Evolutionary conservation across 2,888 invertebrate genomes (phyloP).

Genomic region (Selenia dentaria): DNA sequence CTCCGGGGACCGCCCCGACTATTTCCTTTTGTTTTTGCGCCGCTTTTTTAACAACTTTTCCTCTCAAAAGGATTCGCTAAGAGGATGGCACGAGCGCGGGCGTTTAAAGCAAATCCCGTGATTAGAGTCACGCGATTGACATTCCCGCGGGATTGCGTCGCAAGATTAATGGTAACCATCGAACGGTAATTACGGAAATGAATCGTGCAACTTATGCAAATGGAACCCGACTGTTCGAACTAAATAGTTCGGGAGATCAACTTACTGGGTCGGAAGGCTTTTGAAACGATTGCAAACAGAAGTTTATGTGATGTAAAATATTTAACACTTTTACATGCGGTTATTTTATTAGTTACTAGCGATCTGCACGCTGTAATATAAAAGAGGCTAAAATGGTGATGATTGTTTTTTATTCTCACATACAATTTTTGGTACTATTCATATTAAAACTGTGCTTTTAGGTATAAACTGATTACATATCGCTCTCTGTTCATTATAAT

Average conservation of each 20-base stretch:
- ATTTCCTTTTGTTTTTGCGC: slow-evolving; percentile 79
- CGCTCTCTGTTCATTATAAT: too few relatives aligned
- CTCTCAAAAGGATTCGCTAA: slow-evolving; percentile 70
- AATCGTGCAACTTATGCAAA: slow-evolving; percentile 74
- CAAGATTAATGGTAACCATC: slow-evolving; percentile 69
- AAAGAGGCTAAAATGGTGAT: too few relatives aligned
- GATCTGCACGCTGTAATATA: too few relatives aligned
- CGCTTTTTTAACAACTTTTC: slow-evolving; percentile 76
- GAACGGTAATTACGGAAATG: slow-evolving; percentile 70
- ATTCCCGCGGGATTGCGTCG: slow-evolving; percentile 59
- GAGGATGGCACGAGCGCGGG: slow-evolving; percentile 58
- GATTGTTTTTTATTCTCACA: too few relatives aligned
- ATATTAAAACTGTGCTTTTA: too few relatives aligned
- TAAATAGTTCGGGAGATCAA: slow-evolving; percentile 55
- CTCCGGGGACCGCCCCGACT: slow-evolving; percentile 76
- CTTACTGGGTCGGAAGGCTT: slow-evolving; percentile 20
- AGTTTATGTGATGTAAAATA: slow-evolving; percentile 1
- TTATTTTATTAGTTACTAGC: background rate
- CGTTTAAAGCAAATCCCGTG: slow-evolving; percentile 68
- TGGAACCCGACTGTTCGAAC: slow-evolving; percentile 53
- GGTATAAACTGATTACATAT: too few relatives aligned
- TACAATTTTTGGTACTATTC: too few relatives aligned
- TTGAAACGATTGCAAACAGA: slow-evolving; percentile 27
- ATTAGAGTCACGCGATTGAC: slow-evolving; percentile 72
- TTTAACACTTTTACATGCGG: background rate